Evolutionary conservation across 2,113 vertebrate species (phyloP).

Genomic region (Pollimyrus isidori): DNA sequence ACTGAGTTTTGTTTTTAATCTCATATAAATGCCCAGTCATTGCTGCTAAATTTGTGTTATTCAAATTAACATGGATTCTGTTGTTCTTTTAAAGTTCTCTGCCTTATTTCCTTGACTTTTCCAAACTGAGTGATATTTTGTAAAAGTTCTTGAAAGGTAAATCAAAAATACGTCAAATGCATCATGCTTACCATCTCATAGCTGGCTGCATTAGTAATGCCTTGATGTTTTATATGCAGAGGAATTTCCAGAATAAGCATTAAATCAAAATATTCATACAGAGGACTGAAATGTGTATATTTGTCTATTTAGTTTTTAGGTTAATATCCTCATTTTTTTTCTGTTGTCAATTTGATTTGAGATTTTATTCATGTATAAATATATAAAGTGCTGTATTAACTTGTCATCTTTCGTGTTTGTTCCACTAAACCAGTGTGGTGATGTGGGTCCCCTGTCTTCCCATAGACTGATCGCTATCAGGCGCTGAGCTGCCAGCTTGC

Average conservation of each 20-base stretch:
- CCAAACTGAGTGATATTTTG: background rate
- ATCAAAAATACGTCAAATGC: background rate
- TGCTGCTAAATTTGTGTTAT: background rate
- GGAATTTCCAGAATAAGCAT: background rate
- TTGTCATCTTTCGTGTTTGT: background rate
- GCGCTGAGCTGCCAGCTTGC: background rate
- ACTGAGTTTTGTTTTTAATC: background rate
- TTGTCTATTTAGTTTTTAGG: background rate
- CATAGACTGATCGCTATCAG: background rate
- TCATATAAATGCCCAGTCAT: background rate
- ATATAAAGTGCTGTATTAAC: background rate
- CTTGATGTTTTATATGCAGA: background rate
- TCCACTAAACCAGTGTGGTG: background rate
- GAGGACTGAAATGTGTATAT: background rate
- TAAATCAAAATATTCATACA: background rate
- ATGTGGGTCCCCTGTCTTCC: background rate
- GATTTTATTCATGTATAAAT: background rate
- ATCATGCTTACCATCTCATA: background rate
- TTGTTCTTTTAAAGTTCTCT: background rate
- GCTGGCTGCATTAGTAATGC: background rate
- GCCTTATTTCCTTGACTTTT: background rate
- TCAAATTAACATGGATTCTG: background rate
- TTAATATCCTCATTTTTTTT: background rate
- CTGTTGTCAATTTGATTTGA: background rate
- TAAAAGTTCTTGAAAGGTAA: background rate